phyloP scores from a whole-genome alignment of 2,113 vertebrate genomes.

The Cygnus atratus region DNA sequence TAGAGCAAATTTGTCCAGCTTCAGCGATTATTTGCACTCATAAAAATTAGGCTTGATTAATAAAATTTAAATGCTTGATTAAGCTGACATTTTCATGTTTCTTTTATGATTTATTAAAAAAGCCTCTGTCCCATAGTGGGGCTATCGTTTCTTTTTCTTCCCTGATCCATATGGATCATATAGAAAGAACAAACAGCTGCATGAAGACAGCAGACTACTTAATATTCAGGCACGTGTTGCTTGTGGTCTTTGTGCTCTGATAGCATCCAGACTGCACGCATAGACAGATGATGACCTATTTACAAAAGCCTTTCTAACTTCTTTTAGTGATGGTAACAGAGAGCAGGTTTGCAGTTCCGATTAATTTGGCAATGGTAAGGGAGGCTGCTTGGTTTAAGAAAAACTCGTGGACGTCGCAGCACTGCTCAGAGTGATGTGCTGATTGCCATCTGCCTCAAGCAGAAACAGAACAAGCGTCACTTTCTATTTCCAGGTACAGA shows the following conservation, averaged over 20 bases:
- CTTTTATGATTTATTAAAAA: constrained; percentile 84
- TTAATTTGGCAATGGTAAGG: not conserved
- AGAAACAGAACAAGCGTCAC: not conserved
- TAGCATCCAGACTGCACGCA: not conserved
- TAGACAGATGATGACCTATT: not conserved
- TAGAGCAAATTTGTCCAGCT: constrained; percentile 82
- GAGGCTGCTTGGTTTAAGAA: not conserved
- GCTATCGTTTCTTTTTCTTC: not conserved
- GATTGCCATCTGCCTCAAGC: not conserved
- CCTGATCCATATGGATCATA: not conserved
- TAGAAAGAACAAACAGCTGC: not conserved
- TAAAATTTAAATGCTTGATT: constrained; percentile 85
- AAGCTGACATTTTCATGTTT: constrained; percentile 83
- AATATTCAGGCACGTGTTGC: not conserved
- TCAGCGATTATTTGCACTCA: constrained; percentile 81
- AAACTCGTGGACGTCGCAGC: not conserved
- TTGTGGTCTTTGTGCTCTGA: not conserved
- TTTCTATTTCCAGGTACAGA: not conserved
- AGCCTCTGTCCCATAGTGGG: constrained; percentile 63
- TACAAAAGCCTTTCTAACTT: not conserved
- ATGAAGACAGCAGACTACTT: not conserved
- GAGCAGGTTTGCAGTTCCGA: not conserved
- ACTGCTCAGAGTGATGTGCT: accelerated
- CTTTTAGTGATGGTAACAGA: not conserved
- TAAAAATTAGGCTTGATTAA: constrained; percentile 84